phyloP scores from a whole-genome alignment of 2,797 vertebrate genomes.

The Clarias platycephalus region DNA sequence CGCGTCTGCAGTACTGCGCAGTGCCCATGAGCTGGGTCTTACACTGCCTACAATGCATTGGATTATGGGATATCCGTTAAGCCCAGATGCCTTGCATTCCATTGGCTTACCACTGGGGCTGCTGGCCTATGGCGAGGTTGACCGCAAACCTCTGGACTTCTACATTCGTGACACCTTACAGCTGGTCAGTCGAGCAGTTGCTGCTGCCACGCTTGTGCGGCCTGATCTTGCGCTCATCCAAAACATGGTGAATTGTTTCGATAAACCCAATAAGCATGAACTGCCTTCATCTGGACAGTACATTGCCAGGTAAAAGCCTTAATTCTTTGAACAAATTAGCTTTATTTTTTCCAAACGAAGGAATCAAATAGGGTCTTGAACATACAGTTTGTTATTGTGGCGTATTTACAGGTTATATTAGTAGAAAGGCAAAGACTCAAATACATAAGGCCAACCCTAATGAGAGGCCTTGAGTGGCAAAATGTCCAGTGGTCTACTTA shows the following conservation, averaged over 20 bases:
- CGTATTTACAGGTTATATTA: neutral
- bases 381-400: neutral
- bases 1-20: slow-evolving; percentile 69
- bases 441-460: neutral
- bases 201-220: slow-evolving; percentile 58
- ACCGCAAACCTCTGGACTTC: slow-evolving; percentile 77
- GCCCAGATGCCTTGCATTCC: slow-evolving; percentile 72
- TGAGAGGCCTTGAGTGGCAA: neutral
- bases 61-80: slow-evolving; percentile 83
- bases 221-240: slow-evolving; percentile 76
- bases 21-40: slow-evolving; percentile 72
- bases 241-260: slow-evolving; percentile 72
- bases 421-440: neutral
- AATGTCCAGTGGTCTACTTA: neutral
- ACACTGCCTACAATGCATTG: slow-evolving; percentile 76
- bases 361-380: neutral
- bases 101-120: slow-evolving; percentile 81
- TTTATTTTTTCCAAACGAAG: neutral
- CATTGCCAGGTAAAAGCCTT: slow-evolving; percentile 76
- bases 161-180: slow-evolving; percentile 79
- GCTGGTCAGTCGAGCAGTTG: slow-evolving; percentile 74
- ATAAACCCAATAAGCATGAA: slow-evolving; percentile 57
- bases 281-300: slow-evolving; percentile 72
- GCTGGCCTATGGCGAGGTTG: slow-evolving; percentile 82
- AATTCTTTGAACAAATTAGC: neutral